A percentile compares a stretch with the other conserved stretches of the same genome.
Evolutionary conservation across 1,140 invertebrate genomes (phyloP).

Genomic region (Aphidius ervi): DNA sequence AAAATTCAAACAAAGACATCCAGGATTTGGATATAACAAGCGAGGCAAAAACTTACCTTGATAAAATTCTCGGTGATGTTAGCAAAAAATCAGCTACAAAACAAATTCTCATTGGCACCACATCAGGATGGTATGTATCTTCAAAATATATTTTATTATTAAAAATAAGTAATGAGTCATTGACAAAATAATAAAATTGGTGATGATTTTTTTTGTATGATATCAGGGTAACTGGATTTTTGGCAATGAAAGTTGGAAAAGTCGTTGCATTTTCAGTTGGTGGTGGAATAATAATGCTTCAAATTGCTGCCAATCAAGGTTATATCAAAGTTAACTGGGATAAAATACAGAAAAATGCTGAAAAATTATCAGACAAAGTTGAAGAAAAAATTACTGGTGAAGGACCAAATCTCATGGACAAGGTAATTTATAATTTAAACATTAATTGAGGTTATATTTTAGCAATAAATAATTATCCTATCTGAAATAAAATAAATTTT

Average conservation of each 20-base stretch:
- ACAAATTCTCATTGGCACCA: conserved; percentile 79
- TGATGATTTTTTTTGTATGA: not conserved
- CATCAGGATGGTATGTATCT: conserved; percentile 76
- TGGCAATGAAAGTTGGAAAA: conserved; percentile 90
- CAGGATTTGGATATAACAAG: conserved; percentile 56
- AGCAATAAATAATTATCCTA: too few relatives aligned
- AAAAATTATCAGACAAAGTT: conserved; percentile 77
- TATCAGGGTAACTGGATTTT: conserved; percentile 78
- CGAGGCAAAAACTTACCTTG: conserved; percentile 65
- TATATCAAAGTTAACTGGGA: conserved; percentile 90
- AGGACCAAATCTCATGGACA: conserved; percentile 70
- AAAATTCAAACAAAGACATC: conserved; percentile 45
- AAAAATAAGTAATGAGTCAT: too few relatives aligned
- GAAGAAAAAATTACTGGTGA: conserved; percentile 71
- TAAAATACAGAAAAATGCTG: conserved; percentile 74
- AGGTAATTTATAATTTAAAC: conserved; percentile 56
- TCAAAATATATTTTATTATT: not conserved
- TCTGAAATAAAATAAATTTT: too few relatives aligned
- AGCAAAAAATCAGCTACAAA: conserved; percentile 79
- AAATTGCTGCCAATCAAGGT: conserved; percentile 87
- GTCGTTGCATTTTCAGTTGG: conserved; percentile 82
- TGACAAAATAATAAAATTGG: not conserved
- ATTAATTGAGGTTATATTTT: not conserved
- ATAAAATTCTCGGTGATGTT: conserved; percentile 72
- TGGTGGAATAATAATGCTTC: conserved; percentile 81